phyloP scores from a whole-genome alignment of 2,113 vertebrate genomes.

The Myanophis thanlyinensis region DNA sequence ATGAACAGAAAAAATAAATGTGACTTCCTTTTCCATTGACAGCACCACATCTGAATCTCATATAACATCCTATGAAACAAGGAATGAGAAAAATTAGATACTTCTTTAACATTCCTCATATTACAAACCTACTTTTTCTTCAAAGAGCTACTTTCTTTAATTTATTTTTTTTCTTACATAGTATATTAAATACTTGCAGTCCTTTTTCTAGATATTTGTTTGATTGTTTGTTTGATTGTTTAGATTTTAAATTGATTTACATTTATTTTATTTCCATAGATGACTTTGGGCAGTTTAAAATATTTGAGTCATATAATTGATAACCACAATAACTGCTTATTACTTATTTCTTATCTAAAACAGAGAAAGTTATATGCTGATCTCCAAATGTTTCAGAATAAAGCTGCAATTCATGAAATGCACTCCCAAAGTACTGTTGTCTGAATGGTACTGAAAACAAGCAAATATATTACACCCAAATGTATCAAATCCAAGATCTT shows the following conservation, averaged over 20 bases:
- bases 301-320: background rate
- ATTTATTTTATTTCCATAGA: background rate
- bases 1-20: constrained; percentile 65
- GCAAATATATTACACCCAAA: background rate
- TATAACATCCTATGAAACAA: constrained; percentile 76
- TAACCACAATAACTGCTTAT: background rate
- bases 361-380: background rate
- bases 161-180: no score
- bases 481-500: background rate
- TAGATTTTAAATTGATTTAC: no score
- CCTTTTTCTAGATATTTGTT: background rate
- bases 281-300: no score
- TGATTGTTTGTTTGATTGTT: no score
- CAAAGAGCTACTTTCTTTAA: background rate
- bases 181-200: background rate
- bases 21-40: constrained; percentile 80
- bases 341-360: background rate
- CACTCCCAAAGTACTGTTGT: background rate
- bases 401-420: background rate
- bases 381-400: background rate
- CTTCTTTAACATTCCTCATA: background rate
- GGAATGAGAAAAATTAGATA: constrained; percentile 31
- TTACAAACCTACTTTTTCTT: background rate
- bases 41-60: constrained; percentile 70
- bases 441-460: background rate